Evolutionary conservation across 1,140 invertebrate genomes (phyloP).

Genomic region (Brachionus plicatilis): DNA sequence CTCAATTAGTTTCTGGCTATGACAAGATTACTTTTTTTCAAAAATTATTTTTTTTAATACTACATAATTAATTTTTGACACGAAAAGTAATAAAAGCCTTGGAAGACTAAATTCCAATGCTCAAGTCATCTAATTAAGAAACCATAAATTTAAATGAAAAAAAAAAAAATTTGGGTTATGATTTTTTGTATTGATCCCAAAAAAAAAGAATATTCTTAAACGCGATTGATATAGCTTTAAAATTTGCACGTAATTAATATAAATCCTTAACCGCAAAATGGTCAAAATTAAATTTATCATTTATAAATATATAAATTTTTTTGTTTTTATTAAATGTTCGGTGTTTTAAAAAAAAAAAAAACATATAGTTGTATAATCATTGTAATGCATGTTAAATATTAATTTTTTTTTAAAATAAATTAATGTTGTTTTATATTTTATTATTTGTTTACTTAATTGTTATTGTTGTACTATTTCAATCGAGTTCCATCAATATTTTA

Average conservation of each 20-base stretch:
- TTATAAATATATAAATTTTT: neutral
- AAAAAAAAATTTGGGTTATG: too few relatives aligned
- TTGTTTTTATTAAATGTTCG: neutral
- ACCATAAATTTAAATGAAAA: too few relatives aligned
- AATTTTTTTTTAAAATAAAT: neutral
- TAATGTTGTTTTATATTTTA: neutral
- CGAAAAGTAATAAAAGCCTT: too few relatives aligned
- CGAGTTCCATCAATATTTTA: slow-evolving; percentile 24
- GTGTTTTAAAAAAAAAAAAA: slow-evolving; percentile 27
- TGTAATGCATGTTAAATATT: neutral
- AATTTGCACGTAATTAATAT: neutral
- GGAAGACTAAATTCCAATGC: too few relatives aligned
- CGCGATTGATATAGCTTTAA: neutral
- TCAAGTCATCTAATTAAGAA: too few relatives aligned
- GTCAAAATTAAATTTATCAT: neutral
- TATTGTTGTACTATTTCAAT: neutral
- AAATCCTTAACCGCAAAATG: neutral
- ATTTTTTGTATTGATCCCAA: too few relatives aligned
- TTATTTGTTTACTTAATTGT: neutral
- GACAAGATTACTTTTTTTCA: too few relatives aligned
- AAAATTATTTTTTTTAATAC: too few relatives aligned
- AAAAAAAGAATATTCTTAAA: neutral
- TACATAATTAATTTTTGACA: too few relatives aligned
- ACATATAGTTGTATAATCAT: neutral
- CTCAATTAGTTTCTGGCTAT: too few relatives aligned